A percentile compares a stretch with the other conserved stretches of the same genome.
phyloP scores from a whole-genome alignment of 1,140 invertebrate genomes.

The Bilobella aurantiaca region DNA sequence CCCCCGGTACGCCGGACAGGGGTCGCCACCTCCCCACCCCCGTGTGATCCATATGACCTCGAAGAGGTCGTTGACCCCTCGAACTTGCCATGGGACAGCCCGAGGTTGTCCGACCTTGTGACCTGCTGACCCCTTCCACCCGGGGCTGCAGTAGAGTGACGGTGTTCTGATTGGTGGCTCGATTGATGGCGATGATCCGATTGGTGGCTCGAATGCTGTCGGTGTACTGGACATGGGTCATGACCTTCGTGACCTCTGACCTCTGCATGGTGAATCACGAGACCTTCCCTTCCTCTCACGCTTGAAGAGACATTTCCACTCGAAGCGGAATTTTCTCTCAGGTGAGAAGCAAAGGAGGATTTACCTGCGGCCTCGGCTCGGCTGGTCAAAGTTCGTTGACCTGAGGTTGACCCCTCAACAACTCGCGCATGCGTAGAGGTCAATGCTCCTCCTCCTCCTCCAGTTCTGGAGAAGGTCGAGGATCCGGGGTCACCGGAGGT shows the following conservation, averaged over 20 bases:
- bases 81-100: constrained; percentile 23
- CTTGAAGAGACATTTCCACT: too few relatives aligned
- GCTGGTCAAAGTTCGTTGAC: constrained; percentile 14
- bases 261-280: neutral
- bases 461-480: too few relatives aligned
- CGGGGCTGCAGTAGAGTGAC: too few relatives aligned
- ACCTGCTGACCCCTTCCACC: constrained; percentile 16
- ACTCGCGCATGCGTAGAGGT: constrained; percentile 10
- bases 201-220: neutral
- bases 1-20: constrained; percentile 29
- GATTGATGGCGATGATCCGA: constrained; percentile 1
- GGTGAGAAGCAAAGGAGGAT: constrained; percentile 23
- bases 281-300: neutral
- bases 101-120: constrained; percentile 22
- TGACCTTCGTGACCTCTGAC: neutral
- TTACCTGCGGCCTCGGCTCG: constrained; percentile 24
- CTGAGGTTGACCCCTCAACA: neutral
- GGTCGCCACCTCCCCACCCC: constrained; percentile 24
- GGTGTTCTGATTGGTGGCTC: neutral
- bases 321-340: constrained; percentile 8
- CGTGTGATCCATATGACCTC: constrained; percentile 21
- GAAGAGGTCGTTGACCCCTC: constrained; percentile 24
- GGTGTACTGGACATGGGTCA: neutral
- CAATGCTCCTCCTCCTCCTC: too few relatives aligned
- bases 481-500: too few relatives aligned